Evolutionary conservation across 2,888 invertebrate genomes (phyloP), one percentile per base, ranked within the genome.

Genomic region (Xiphydria camelus): DNA sequence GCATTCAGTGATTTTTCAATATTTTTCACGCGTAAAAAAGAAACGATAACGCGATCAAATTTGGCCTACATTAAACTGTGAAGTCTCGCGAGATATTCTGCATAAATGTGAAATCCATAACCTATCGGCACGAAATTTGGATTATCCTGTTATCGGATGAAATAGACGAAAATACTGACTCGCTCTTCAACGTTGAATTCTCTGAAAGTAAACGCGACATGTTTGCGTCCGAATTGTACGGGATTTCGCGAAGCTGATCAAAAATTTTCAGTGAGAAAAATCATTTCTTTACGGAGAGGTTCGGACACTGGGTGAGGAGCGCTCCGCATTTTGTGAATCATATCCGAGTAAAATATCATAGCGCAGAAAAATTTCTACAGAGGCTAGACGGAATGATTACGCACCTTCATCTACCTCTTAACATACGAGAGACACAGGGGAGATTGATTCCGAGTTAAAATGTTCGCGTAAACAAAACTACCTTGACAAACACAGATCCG

Each of bases 341-440:
- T n/a, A n/a, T n/a, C n/a, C n/a, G n/a, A n/a, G n/a, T n/a, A n/a
- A n/a, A n/a, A n/a, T n/a, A n/a, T n/a, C n/a, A n/a, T n/a, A n/a
- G n/a, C n/a, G n/a, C n/a, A n/a, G n/a, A n/a, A n/a, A 36, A 41
- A 41, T 34, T 38, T 26, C 33, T 20, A 36, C 31, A 35, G 35
- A 29, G 32, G 37, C 48, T 29, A 39, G 38, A 45, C 44, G 58
- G 41, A 49, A 51, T 53, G 35, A 40, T 56, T 66, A 73, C 75
- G 62, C 77, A 83, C 83, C 83, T 83, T 83, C 83, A 83, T 83
- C 83, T 83, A 83, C 83, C 81, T 82, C 82, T 82, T 60, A 66
- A 61, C 70, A 61, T 63, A 63, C 66, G 67, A 62, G 62, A 64
- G 54, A 68, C 63, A 55, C 63, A 58, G 65, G 61, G 56, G 52